phyloP scores from a whole-genome alignment of 2,888 invertebrate species.

The Rugalucina vietnamica region DNA sequence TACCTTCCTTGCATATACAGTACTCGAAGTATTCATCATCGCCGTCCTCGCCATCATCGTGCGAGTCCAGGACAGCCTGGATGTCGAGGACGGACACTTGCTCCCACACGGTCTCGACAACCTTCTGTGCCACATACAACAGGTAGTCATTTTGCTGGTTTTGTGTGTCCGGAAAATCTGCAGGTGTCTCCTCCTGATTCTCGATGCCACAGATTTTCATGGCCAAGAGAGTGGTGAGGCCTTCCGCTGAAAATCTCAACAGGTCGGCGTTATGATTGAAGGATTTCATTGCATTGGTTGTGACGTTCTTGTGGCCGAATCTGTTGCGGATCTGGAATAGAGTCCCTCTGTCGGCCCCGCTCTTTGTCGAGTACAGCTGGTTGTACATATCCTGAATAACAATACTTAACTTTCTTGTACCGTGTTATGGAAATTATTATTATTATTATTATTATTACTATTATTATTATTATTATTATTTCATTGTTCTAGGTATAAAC shows the following conservation, averaged over 20 bases:
- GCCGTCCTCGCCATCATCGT: not conserved
- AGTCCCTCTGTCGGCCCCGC: conserved; percentile 55
- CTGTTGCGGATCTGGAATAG: conserved; percentile 46
- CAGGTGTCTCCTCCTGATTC: not conserved
- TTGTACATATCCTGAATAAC: conserved; percentile 54
- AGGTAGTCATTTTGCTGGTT: not conserved
- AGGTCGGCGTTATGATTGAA: conserved; percentile 49
- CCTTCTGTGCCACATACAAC: not conserved
- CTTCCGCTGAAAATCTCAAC: conserved; percentile 32
- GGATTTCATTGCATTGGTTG: conserved; percentile 38
- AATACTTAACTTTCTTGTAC: too few species aligned
- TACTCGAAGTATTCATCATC: conserved; percentile 5
- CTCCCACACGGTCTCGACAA: conserved; percentile 32
- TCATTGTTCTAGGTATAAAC: too few species aligned
- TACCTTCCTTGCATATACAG: conserved; percentile 47
- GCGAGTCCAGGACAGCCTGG: not conserved
- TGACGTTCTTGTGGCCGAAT: conserved; percentile 39
- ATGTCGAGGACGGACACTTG: not conserved
- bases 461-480: too few species aligned
- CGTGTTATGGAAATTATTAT: too few species aligned
- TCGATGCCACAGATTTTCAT: conserved; percentile 13
- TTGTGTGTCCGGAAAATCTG: not conserved
- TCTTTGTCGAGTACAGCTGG: conserved; percentile 33
- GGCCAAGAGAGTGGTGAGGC: conserved; percentile 29
- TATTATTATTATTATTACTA: too few species aligned